Base-by-base conservation (phyloP, 2,888 invertebrate species). In the Endomychus coccineus region DNA sequence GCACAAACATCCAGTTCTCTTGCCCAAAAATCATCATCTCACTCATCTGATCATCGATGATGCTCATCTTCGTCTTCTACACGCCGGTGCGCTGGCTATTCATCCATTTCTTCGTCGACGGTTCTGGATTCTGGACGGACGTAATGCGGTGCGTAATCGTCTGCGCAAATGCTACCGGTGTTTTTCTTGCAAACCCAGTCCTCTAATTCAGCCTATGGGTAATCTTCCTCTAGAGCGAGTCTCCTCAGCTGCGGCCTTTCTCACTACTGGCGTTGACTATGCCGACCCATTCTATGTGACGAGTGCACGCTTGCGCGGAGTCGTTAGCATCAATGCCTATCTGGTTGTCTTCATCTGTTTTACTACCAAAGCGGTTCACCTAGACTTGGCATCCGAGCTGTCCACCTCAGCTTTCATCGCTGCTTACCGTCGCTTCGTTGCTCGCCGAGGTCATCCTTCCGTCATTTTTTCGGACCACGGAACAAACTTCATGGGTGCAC, bases 351-450 rank as follows among this genome's bases (percentile, higher is more conserved):
- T 17, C 17, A 29, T 17, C 29, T 29, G 29, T n/a, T 29, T 11
- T 13, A 29, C 29, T 11, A 29, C 12, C 17, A 11, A 29, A 29
- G 29, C 29, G 29, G 29, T 29, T 17, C 29, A 29, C 17, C 12
- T 29, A 17, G 29, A 10, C 12, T 29, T 17, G 29, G 29, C 29
- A 13, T 29, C 17, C 21, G 17, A 29, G 17, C 19, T 29, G 17
- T 30, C 30, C 19, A 21, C 30, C 30, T 3, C 30, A 30, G 21
- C 21, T 19, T 30, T 30, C 27, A 27, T 15, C 27, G 6, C 7
- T 12, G 27, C 27, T n/a, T 30, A 31, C 22, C 31, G 21, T 14
- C 31, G 21, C 31, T 21, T 31, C n/a, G 31, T 21, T 31, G 31
- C 21, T 14, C 21, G 22, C 31, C 22, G 31, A 31, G 31, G 13